Evolutionary conservation across 2,888 invertebrate species (phyloP), one percentile per base, ranked within the genome.

Genomic region (Sphaerophoria rueppellii): DNA sequence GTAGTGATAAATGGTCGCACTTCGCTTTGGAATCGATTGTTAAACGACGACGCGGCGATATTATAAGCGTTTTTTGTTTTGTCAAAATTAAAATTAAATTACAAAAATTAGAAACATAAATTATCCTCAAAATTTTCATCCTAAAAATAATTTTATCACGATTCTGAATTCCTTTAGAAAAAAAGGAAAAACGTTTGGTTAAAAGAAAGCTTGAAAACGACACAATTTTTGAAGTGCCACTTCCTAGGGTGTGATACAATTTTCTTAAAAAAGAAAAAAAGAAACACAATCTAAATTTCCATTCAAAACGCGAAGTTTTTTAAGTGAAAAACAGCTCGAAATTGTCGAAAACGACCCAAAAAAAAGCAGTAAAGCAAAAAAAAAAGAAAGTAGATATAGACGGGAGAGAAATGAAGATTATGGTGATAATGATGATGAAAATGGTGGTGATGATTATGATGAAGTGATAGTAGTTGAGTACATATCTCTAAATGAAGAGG

Each of bases 1-100:
- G 80, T 80, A 76, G 80, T 83, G 83, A 83, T 83, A 83, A 83
- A 80, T 83, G 80, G 83, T 83, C 83, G 75, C 83, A 83, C 83
- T 80, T 80, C 75, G 83, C 83, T 83, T 72, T 72, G 80, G 75
- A 83, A 83, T 83, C 83, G 80, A 83, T 80, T 83, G 80, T 75
- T 80, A 83, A 83, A 83, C 80, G 83, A 75, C 83, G 60, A 80
- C 83, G 83, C 83, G 83, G 80, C 72, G 75, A 83, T 83, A 67
- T 50, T 55, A 72, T 72, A 83, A 75, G 75, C 80, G 83, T 75
- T 76, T 43, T 43, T 43, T 43, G 24, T 24, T 24, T 24, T 24
- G 24, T 24, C 24, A 24, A 24, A 24, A 24, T 24, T 24, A 24
- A 54, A 24, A 24, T 24, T 24, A 24, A 24, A 24, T 24, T 24